These are phyloP conservation scores for Silurus meridionalis DNA, from an alignment of 2,113 vertebrate species.

Conservation along the genomic window DNA sequence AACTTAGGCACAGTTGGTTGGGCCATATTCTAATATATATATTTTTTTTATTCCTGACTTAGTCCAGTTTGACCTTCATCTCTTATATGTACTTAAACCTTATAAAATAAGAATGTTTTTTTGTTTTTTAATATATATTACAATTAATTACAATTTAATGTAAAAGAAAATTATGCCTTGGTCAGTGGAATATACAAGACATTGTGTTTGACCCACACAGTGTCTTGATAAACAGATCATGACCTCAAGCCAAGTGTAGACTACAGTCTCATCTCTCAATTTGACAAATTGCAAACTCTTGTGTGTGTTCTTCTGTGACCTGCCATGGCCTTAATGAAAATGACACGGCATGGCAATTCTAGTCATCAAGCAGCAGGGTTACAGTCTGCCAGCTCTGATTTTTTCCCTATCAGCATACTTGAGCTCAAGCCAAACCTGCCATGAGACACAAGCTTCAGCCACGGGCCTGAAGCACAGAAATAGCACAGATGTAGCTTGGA, in stretches of 20 bases:
- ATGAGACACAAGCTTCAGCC: constrained; percentile 42
- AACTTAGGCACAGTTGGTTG: neutral
- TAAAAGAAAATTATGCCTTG: no score
- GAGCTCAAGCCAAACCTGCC: constrained; percentile 56
- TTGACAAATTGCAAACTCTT: constrained; percentile 36
- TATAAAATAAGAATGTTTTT: neutral
- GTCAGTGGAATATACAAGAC: no score
- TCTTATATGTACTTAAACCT: neutral
- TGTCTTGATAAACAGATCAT: neutral
- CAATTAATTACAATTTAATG: no score
- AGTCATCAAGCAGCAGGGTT: constrained; percentile 35
- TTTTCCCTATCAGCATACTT: constrained; percentile 58
- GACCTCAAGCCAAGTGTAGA: constrained; percentile 5
- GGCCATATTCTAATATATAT: neutral
- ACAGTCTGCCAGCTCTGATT: constrained; percentile 41
- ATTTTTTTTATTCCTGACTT: neutral
- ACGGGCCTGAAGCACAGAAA: constrained; percentile 51
- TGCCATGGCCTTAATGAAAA: constrained; percentile 48
- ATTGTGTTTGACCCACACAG: no score
- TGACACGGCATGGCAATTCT: constrained; percentile 42
- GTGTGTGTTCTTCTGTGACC: constrained; percentile 39
- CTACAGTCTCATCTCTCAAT: constrained; percentile 26
- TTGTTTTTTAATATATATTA: neutral
- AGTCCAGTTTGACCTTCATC: neutral
- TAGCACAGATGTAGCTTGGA: constrained; percentile 37